phyloP scores from a whole-genome alignment of 1,140 invertebrate genomes.

The Argopecten irradians region DNA sequence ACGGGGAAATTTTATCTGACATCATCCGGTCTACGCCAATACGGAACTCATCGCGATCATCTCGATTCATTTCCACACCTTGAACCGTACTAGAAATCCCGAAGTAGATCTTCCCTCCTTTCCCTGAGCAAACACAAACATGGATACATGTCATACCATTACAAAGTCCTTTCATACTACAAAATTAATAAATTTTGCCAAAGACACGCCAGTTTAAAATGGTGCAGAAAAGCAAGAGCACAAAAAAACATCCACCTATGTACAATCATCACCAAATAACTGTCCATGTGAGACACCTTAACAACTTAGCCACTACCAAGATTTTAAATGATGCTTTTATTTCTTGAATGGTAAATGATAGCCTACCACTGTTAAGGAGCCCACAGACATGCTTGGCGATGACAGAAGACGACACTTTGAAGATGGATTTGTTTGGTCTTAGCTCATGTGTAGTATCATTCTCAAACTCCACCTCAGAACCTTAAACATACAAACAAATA shows the following conservation, averaged over 20 bases:
- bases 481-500: slow-evolving; percentile 28
- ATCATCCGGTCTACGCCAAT: slow-evolving; percentile 57
- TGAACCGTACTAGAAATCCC: slow-evolving; percentile 45
- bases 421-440: slow-evolving; percentile 39
- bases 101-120: slow-evolving; percentile 58
- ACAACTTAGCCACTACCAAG: neutral
- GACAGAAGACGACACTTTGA: slow-evolving; percentile 29
- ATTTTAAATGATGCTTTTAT: neutral
- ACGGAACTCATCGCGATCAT: slow-evolving; percentile 53
- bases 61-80: slow-evolving; percentile 50
- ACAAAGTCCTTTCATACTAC: neutral
- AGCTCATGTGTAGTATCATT: slow-evolving; percentile 44
- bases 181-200: no score
- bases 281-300: neutral
- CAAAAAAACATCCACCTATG: no score
- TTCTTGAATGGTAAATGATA: neutral
- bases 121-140: slow-evolving; percentile 42
- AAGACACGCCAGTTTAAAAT: no score
- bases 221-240: no score
- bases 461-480: slow-evolving; percentile 30
- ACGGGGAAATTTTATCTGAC: slow-evolving; percentile 40
- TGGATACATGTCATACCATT: neutral
- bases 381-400: slow-evolving; percentile 53
- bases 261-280: neutral
- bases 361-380: slow-evolving; percentile 58